Evolutionary conservation across 2,113 vertebrate genomes (phyloP).

Genomic region (Pristiophorus japonicus): DNA sequence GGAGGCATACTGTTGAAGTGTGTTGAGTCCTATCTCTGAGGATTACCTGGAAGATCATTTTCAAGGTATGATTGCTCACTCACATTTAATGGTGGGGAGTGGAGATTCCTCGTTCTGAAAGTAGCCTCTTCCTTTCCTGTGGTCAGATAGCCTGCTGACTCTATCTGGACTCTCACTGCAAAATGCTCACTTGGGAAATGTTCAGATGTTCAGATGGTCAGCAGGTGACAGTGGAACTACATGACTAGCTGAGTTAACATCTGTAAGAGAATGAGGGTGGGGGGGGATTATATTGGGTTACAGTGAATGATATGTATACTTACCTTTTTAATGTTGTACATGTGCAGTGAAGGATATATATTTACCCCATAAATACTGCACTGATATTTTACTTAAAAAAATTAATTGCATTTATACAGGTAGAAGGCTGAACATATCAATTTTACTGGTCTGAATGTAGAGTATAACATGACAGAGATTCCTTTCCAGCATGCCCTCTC

Average conservation of each 20-base stretch:
- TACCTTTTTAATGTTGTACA: not conserved
- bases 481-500: not conserved
- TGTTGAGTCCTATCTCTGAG: not conserved
- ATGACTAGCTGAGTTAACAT: not conserved
- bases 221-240: not conserved
- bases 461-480: not conserved
- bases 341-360: not conserved
- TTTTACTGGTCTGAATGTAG: not conserved
- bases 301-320: not conserved
- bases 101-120: not conserved
- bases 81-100: not conserved
- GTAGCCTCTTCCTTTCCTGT: not conserved
- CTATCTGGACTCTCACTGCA: not conserved
- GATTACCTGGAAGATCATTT: not conserved
- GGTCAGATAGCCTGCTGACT: not conserved
- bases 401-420: not conserved
- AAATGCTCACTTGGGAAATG: not conserved
- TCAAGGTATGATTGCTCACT: not conserved
- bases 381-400: not conserved
- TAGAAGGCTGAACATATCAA: not conserved
- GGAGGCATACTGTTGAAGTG: not conserved
- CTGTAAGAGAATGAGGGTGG: not conserved
- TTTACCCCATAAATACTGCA: not conserved
- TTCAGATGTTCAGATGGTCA: not conserved
- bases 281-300: not conserved